Evolutionary conservation across 2,888 invertebrate genomes (phyloP).

Genomic region (Peribatodes rhomboidaria): DNA sequence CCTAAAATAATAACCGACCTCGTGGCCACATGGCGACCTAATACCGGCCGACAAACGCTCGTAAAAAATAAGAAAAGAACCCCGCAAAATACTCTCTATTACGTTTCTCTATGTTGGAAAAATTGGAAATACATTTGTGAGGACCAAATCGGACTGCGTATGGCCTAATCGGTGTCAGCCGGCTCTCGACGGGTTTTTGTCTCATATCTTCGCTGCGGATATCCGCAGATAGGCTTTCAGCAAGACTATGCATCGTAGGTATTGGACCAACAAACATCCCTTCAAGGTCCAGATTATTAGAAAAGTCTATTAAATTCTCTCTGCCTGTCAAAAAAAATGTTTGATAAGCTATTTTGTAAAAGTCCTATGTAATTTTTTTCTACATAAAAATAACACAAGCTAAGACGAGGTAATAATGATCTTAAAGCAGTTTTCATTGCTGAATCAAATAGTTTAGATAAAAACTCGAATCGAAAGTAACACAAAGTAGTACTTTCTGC

Average conservation of each 20-base stretch:
- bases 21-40: slow-evolving; percentile 78
- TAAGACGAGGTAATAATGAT: too few species aligned
- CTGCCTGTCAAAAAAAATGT: too few species aligned
- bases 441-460: too few species aligned
- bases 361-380: too few species aligned
- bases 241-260: slow-evolving; percentile 2
- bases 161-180: slow-evolving; percentile 44
- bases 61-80: slow-evolving; percentile 81
- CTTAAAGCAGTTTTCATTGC: too few species aligned
- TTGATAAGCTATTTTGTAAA: too few species aligned
- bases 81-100: slow-evolving; percentile 80
- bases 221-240: slow-evolving; percentile 15
- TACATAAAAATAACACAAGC: too few species aligned
- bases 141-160: slow-evolving; percentile 55
- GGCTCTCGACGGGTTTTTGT: slow-evolving; percentile 40
- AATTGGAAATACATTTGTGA: slow-evolving; percentile 79
- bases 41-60: slow-evolving; percentile 73
- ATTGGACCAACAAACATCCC: neutral
- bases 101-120: slow-evolving; percentile 69
- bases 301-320: neutral
- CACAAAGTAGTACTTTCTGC: too few species aligned
- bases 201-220: slow-evolving; percentile 32
- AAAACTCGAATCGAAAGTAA: too few species aligned
- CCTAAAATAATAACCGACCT: slow-evolving; percentile 78
- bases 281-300: neutral